Evolutionary conservation across 2,888 invertebrate species (phyloP).

Genomic region (Fragum sueziense): DNA sequence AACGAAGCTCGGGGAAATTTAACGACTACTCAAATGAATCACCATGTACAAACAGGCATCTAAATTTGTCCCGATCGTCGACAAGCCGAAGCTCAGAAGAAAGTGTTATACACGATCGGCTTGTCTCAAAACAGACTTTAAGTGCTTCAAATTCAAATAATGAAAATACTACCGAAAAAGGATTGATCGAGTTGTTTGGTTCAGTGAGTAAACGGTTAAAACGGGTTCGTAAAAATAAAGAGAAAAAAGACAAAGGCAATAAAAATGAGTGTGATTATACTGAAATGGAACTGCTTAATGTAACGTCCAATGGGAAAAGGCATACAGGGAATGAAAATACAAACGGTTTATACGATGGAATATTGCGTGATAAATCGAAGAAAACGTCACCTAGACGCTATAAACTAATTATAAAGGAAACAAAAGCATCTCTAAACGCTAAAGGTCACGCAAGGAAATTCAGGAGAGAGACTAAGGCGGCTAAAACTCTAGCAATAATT

Average conservation of each 20-base stretch:
- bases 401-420: slow-evolving; percentile 50
- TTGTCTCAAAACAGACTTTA: background rate
- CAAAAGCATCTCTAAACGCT: slow-evolving; percentile 86
- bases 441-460: slow-evolving; percentile 93
- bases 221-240: slow-evolving; percentile 1
- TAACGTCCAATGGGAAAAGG: background rate
- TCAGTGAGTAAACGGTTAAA: slow-evolving; percentile 11
- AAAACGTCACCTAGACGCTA: slow-evolving; percentile 19
- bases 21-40: background rate
- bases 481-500: slow-evolving; percentile 97
- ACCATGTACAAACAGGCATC: background rate
- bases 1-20: slow-evolving; percentile 2
- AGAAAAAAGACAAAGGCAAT: no score
- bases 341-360: slow-evolving; percentile 6
- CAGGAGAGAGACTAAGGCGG: slow-evolving; percentile 96
- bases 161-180: background rate
- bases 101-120: background rate
- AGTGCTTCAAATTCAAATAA: background rate
- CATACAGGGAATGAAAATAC: background rate
- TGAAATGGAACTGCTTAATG: slow-evolving; percentile 40
- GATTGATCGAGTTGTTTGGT: slow-evolving; percentile 8
- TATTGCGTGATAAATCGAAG: slow-evolving; percentile 16
- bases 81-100: slow-evolving; percentile 6
- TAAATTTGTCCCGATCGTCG: slow-evolving; percentile 5
- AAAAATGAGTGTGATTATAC: slow-evolving; percentile 18